Evolutionary conservation across 2,888 invertebrate genomes (phyloP), one percentile per base, ranked within the genome.

Genomic region (Chirona hameri): DNA sequence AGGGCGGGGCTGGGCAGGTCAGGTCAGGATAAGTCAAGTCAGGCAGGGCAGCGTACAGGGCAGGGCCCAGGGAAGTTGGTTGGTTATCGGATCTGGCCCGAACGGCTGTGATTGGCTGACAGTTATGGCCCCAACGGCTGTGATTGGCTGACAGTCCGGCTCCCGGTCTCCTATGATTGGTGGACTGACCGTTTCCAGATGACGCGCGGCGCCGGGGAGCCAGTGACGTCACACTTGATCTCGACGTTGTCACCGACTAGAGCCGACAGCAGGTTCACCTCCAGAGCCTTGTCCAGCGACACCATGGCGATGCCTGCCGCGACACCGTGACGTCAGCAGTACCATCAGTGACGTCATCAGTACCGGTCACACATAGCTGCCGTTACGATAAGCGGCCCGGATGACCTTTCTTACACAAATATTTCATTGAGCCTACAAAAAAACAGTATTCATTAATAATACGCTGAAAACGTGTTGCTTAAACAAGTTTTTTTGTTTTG

Each of bases 181-280:
- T 60, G 7, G 60, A 18, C 72, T 31, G 24, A 76, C 76, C 76
- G 39, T 46, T 7, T 89, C 94, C 94, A 94, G 80, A 93, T 91
- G 82, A 93, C 91, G 27, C 92, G 92, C 4, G 92, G 92, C 14
- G 92, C 91, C 24, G 93, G 93, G 31, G 91, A 91, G 27, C 92
- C 93, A 46, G 91, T 91, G 81, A 93, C 92, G 88, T 93, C 93
- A 87, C 94, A 94, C 87, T 93, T 93, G 86, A 94, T 92, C 88
- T 93, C 93, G 82, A 94, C 92, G 87, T 93, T 93, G 88, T 93
- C 93, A 52, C 93, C 93, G 29, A 93, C 92, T 81, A 92, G 90
- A 5, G 93, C 93, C 57, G 92, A 91, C 83, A 93, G 90, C 86
- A 91, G 91, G 87, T 93, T 93, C 82, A 92, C 91, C 87, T 93